Evolutionary conservation across 2,888 invertebrate species (phyloP).

Genomic region (Drosophila maculinotata): DNA sequence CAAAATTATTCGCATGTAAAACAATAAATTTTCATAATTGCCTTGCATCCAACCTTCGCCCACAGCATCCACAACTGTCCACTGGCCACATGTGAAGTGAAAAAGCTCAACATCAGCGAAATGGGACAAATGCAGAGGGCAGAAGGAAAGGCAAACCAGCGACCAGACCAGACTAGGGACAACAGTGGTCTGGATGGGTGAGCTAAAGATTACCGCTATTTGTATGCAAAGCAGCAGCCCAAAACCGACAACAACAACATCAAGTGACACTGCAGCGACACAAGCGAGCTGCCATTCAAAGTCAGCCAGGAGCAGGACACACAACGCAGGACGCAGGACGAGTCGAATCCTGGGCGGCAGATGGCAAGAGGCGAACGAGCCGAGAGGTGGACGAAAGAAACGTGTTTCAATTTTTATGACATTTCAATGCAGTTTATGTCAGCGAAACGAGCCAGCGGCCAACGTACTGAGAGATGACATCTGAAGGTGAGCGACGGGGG

Average conservation of each 20-base stretch:
- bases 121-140: constrained; percentile 28
- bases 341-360: constrained; percentile 22
- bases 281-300: constrained; percentile 64
- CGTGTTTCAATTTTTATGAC: constrained; percentile 80
- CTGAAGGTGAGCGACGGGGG: not conserved
- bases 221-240: constrained; percentile 71
- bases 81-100: constrained; percentile 53
- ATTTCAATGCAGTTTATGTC: constrained; percentile 80
- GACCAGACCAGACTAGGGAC: constrained; percentile 18
- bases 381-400: constrained; percentile 39
- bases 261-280: constrained; percentile 50
- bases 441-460: constrained; percentile 63
- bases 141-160: constrained; percentile 11
- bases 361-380: constrained; percentile 15
- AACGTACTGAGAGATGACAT: constrained; percentile 15
- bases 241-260: constrained; percentile 55
- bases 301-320: constrained; percentile 43
- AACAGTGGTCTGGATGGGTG: constrained; percentile 2
- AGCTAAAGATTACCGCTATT: constrained; percentile 68
- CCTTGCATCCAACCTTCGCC: constrained; percentile 27
- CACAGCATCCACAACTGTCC: constrained; percentile 22
- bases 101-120: constrained; percentile 66
- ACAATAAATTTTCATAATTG: constrained; percentile 70
- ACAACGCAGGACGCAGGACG: constrained; percentile 1
- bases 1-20: constrained; percentile 55